These are phyloP conservation scores for Hybos culiciformis DNA, from an alignment of 2,888 invertebrate species.

Conservation along the genomic window DNA sequence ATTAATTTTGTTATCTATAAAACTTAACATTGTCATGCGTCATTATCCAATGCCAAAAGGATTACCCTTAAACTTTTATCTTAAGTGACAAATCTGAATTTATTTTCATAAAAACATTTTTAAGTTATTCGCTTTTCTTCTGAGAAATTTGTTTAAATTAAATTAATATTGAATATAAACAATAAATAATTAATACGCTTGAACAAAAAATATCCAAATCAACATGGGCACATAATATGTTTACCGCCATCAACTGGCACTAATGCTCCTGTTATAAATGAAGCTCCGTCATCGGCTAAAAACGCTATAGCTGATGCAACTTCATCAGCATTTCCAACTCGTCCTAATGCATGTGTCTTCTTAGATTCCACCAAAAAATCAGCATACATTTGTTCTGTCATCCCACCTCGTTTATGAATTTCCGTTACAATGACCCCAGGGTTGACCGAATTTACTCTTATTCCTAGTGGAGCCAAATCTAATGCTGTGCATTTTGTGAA, in stretches of 20 bases:
- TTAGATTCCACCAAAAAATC: conserved; percentile 65
- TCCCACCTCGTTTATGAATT: conserved; percentile 60
- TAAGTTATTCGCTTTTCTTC: no score
- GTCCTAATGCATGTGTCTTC: conserved; percentile 75
- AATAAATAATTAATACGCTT: no score
- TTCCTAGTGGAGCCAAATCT: conserved; percentile 60
- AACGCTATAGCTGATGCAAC: conserved; percentile 79
- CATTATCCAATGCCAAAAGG: no score
- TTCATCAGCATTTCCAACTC: conserved; percentile 66
- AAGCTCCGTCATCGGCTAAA: conserved; percentile 60
- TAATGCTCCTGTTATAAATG: conserved; percentile 58
- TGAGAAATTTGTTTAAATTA: no score
- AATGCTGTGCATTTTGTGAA: conserved; percentile 80
- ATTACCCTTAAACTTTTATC: no score
- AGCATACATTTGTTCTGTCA: conserved; percentile 61
- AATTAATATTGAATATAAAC: no score
- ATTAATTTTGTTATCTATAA: no score
- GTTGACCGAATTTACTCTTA: conserved; percentile 81
- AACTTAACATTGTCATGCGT: no score
- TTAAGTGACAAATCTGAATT: no score
- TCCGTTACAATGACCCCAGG: conserved; percentile 84
- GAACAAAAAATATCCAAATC: no score
- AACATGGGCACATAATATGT: conserved; percentile 50
- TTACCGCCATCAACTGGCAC: conserved; percentile 54
- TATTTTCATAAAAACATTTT: no score